These are phyloP conservation scores for Nephrotoma appendiculata DNA, from an alignment of 2,888 invertebrate species.

Conservation along the genomic window DNA sequence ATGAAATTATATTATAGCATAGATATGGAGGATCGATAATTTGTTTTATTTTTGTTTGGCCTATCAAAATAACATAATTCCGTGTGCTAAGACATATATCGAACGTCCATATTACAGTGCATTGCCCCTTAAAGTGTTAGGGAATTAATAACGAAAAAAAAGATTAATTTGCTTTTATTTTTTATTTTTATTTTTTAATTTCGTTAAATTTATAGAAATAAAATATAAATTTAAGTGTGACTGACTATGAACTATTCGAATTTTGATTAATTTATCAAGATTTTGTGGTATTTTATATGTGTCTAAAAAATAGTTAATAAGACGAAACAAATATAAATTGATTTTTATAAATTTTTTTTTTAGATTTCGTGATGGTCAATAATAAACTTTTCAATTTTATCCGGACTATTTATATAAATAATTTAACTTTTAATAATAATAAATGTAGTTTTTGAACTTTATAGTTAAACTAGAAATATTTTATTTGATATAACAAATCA, in stretches of 20 bases:
- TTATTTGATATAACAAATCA: neutral
- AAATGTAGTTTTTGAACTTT: neutral
- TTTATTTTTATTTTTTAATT: neutral
- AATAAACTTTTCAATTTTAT: neutral
- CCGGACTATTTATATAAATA: neutral
- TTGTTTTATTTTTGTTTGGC: neutral
- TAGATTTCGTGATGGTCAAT: neutral
- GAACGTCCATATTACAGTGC: neutral
- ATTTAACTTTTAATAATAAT: neutral
- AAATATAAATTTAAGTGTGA: neutral
- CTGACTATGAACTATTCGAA: constrained; percentile 1
- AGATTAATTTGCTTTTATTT: neutral
- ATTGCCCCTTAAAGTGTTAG: neutral
- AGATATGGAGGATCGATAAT: neutral
- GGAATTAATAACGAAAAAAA: neutral
- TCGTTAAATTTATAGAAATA: neutral
- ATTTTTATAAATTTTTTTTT: neutral
- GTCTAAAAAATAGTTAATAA: neutral
- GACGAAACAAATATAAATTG: neutral
- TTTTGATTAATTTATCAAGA: constrained; percentile 3
- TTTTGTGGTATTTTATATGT: neutral
- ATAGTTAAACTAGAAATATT: neutral
- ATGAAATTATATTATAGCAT: neutral
- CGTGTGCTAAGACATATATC: neutral
- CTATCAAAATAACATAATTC: neutral